Percentiles rank a stretch among this genome's conserved stretches.
phyloP scores from a whole-genome alignment of 2,888 invertebrate genomes.

The Uloborus plumipes region DNA sequence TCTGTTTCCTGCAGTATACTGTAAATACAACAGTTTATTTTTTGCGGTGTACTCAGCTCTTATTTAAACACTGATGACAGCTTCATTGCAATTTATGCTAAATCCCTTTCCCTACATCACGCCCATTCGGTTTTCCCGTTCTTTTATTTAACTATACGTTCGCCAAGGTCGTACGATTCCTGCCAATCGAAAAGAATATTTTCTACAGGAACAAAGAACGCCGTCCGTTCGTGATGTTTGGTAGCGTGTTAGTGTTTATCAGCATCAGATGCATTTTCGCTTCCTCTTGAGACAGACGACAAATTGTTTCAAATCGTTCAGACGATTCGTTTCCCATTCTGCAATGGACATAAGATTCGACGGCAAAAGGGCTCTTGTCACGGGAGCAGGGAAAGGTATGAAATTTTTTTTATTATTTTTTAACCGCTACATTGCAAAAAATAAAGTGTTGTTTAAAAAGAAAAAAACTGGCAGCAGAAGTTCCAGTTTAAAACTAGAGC shows the following conservation, averaged over 20 bases:
- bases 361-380: constrained; percentile 75
- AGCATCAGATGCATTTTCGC: not conserved
- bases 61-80: too few species aligned
- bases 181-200: constrained; percentile 5
- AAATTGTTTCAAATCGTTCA: not conserved
- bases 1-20: too few species aligned
- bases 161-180: not conserved
- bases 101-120: too few species aligned
- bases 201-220: too few species aligned
- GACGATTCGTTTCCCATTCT: not conserved
- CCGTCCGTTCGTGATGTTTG: too few species aligned
- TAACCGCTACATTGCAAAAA: too few species aligned
- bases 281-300: not conserved
- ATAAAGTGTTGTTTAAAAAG: too few species aligned
- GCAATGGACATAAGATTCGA: constrained; percentile 81
- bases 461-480: too few species aligned
- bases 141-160: constrained; percentile 1
- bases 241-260: too few species aligned
- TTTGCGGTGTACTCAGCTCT: too few species aligned
- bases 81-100: not conserved
- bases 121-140: not conserved
- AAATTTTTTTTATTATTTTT: not conserved
- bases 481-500: too few species aligned
- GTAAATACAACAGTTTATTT: too few species aligned
- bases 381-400: constrained; percentile 55